Base-by-base conservation (phyloP, 2,113 vertebrate species). In the Burhinus oedicnemus region DNA sequence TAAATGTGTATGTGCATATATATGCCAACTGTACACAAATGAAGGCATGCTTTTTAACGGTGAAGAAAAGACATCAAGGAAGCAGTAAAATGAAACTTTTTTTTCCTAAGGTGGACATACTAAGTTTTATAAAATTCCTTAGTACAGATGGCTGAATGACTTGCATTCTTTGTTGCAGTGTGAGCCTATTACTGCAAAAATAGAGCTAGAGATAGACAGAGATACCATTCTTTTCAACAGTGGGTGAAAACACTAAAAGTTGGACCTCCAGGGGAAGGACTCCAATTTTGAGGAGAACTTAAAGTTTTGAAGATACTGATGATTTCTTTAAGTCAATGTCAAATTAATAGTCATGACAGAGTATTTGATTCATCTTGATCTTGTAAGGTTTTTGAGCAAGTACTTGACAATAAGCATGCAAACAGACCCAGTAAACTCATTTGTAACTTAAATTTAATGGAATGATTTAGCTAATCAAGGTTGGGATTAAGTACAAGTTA, bases 1-100 rank as follows among this genome's bases (percentile, higher is more conserved):
- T 32, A 5, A 54, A 3, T 44, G 1, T 52, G 1, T 32, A 11
- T 36, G 23, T 34, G 1, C 17, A 6, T 34, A 12, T 36, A 14
- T 42, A 72, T 18, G 45, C 6, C 34, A 81, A 47, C 5, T 26
- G 2, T 22, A 61, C 13, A 18, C 12, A 74, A 71, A 55, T 34
- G 11, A 83, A 47, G 8, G 2, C 2, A 40, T 44, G 17, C 1
- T 29, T 77, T 81, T 91, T n/a, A 77, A 81, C 15, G 44, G 22
- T 30, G 7, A 36, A 57, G 75, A 61, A 54, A 51, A 42, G 10
- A 14, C 1, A 45, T 36, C 8, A 68, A 34, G 16, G 23, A 80
- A 94, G 4, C 4, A 42, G 12, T 38, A 87, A 16, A 68, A 76
- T 19, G 1, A 45, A 49, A 17, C 1, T 8, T 42, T 32, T 36